Evolutionary conservation across 2,888 invertebrate genomes (phyloP), one percentile per base, ranked within the genome.

Genomic region (Diabrotica balteata): DNA sequence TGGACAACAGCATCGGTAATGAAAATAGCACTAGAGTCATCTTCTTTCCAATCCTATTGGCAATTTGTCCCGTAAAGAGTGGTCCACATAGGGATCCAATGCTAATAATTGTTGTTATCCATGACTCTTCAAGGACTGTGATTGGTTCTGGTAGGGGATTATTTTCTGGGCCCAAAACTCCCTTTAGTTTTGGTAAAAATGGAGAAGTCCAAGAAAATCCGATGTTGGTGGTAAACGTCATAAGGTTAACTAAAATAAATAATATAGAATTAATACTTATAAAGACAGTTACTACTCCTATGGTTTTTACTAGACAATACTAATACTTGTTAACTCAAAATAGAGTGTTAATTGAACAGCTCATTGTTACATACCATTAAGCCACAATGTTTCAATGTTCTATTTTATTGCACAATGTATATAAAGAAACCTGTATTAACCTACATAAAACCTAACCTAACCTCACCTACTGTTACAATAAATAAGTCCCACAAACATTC

Each of bases 1-100:
- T 72, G 2, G 77, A 92, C 0, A 89, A 50, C 17, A 91, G 80
- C 68, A 91, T 90, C 0, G 93, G 91, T 1, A 91, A 73, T 0
- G 89, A 84, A 44, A 90, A 87, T 8, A 87, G 80, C 6, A 93
- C 79, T 7, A 93, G 83, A 0, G 90, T 88, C 85, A 86, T 87
- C 83, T 91, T 93, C 22, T 91, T 86, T 0, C 93, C 93, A 32
- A 76, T 62, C 67, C 68, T 73, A 22, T 76, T 71, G 2, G 76
- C 68, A 7, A 65, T 59, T n/a, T 63, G 47, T 8, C 75, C 79
- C 0, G 74, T 65, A 8, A 78, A n/a, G 7, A 77, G 63, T 7
- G 80, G 78, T 49, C 78, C 76, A 43, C 71, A 70, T 9, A 76
- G 65, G 8, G 76, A 76, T 5, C 79, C 79, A 10, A 80, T 59